Base-by-base conservation (phyloP, 2,113 vertebrate species). In the Xenus cinereus region DNA sequence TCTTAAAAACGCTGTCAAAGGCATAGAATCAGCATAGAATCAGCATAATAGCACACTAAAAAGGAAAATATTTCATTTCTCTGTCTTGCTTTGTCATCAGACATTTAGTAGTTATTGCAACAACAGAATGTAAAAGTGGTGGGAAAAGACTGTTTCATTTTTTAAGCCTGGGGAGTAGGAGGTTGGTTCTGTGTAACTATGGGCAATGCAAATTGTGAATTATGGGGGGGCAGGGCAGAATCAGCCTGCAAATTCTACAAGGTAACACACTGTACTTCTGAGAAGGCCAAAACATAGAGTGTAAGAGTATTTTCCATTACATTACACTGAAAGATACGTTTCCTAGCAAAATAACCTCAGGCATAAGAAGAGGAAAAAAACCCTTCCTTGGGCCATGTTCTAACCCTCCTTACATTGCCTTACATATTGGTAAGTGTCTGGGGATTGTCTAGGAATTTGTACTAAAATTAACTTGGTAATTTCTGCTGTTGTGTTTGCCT, bases 381-480 rank as follows among this genome's bases (percentile, higher is more conserved):
- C 9, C 35, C 45, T 90, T 94, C 85, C 60, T 83, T 92, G 56
- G 68, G 79, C 60, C 72, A 53, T 43, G 14, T 72, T 86, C 88
- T 90, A 89, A 64, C 46, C 26, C 56, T 92, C 35, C 48, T 64
- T 84, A 87, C 14, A 14, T 16, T 72, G 72, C 2, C 0, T 90
- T 81, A n/a, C n/a, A n/a, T 89, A 89, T 69, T 50, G 30, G 43
- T 60, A 33, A 53, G 23, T 27, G n/a, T 28, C 83, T 84, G 33
- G 68, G 72, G 68, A 91, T 43, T 33, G 16, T 56, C 76, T 67
- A 60, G 43, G 72, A 90, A 93, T 81, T 96, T 48, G 32, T 60
- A 88, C 28, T 60, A 64, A 93, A 92, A 94, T 93, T 93, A 95
- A 71, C 51, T 73, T 75, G 71, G 72, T 96, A 95, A 95, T 95